Conservation (phyloP, 1,140 invertebrate genomes). For the Ceratina calcarata region DNA sequence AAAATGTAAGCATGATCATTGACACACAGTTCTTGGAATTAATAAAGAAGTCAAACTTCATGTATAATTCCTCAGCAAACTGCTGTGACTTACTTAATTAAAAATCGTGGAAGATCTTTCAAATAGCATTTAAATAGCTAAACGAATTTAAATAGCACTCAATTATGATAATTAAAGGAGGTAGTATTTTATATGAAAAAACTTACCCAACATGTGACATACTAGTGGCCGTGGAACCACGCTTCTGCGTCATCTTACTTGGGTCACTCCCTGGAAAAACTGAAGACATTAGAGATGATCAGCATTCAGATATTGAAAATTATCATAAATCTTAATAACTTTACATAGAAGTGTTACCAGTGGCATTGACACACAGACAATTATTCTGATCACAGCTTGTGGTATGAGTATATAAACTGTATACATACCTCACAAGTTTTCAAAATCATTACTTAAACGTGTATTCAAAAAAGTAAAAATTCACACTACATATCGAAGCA, state of each 20-base stretch:
- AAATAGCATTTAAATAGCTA: background rate
- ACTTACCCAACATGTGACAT: slow-evolving; percentile 83
- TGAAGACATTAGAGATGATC: slow-evolving; percentile 49
- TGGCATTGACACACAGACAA: no score
- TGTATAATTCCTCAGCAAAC: no score
- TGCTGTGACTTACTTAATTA: background rate
- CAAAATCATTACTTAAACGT: slow-evolving; percentile 24
- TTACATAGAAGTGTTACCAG: no score
- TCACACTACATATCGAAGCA: background rate
- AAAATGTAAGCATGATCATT: background rate
- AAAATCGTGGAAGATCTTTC: background rate
- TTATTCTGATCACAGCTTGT: no score
- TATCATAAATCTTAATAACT: no score
- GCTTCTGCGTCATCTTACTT: slow-evolving; percentile 83
- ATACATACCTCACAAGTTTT: background rate
- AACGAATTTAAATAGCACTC: background rate
- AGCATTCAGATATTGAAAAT: no score
- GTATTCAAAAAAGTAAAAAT: background rate
- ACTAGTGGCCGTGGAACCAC: slow-evolving; percentile 74
- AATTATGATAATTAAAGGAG: background rate
- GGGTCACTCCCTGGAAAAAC: slow-evolving; percentile 82
- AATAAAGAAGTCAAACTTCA: no score
- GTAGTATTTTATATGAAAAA: background rate
- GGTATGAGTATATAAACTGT: background rate
- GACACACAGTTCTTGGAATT: no score